Evolutionary conservation across 2,888 invertebrate species (phyloP), one percentile per base, ranked within the genome.

Genomic region (Sepiola atlantica): DNA sequence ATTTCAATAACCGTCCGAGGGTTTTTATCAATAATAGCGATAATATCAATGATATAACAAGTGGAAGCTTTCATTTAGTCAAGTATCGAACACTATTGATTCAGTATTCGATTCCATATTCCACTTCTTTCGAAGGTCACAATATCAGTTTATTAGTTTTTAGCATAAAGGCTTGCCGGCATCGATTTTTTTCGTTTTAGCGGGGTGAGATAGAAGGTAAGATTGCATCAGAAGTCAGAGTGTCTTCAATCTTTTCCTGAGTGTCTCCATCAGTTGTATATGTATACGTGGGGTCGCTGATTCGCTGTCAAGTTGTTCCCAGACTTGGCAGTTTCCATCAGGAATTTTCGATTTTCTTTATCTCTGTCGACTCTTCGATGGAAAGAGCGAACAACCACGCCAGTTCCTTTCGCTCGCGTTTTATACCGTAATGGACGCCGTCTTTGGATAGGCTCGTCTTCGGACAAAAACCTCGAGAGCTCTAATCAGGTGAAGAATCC

Each of bases 401-500:
- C 77, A 14, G 4, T 1, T 16, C 16, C n/a, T 77, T 77, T 32
- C n/a, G 16, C n/a, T n/a, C 77, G n/a, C n/a, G n/a, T 32, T 77
- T 77, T 77, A n/a, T 77, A n/a, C 77, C 77, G 28, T 77, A 77
- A 77, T 77, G 77, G 77, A 77, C 77, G 32, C n/a, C 77, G 16
- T 77, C 0, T 14, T n/a, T 77, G 77, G 77, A 77, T 77, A 32
- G 77, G 8, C 77, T 77, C 77, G 77, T 77, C n/a, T 77, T 14
- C 77, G n/a, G n/a, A 77, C 77, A 77, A 77, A n/a, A n/a, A 77
- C 77, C 77, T n/a, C 18, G 77, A 77, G 77, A 77, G n/a, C 77
- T 77, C 77, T 77, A 77, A 77, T 77, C 77, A 77, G 77, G 77
- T 77, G 77, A 77, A n/a, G n/a, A 77, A n/a, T n/a, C 77, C 77